Conservation (phyloP, 2,113 vertebrate genomes). For the Bothrops jararaca region DNA sequence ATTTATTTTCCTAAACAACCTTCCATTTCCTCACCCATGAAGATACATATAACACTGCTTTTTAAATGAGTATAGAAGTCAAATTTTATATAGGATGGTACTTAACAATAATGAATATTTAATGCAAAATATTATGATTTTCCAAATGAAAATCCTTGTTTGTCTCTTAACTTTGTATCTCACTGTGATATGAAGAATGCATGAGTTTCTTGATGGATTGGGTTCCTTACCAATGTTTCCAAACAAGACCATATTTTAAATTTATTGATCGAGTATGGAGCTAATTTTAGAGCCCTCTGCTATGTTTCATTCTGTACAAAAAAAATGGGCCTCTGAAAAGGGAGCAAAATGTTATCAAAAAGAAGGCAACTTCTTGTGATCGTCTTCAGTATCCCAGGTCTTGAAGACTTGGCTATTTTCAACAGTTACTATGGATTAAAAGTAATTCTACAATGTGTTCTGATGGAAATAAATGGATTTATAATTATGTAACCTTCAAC, state of each 20-base stretch:
- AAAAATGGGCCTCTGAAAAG: background rate
- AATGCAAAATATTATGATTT: background rate
- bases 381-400: background rate
- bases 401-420: background rate
- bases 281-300: background rate
- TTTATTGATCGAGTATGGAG: background rate
- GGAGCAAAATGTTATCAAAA: background rate
- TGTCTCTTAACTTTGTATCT: background rate
- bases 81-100: background rate
- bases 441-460: background rate
- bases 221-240: background rate
- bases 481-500: background rate
- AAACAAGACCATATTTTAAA: background rate
- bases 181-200: background rate
- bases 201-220: background rate
- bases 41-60: background rate
- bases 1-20: background rate
- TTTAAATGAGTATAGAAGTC: background rate
- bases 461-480: background rate
- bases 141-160: background rate
- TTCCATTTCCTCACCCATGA: background rate
- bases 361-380: background rate
- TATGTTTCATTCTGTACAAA: background rate
- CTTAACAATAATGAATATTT: background rate
- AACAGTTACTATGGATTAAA: background rate